Evolutionary conservation across 2,888 invertebrate species (phyloP), one percentile per base, ranked within the genome.

Genomic region (Formica aserva): DNA sequence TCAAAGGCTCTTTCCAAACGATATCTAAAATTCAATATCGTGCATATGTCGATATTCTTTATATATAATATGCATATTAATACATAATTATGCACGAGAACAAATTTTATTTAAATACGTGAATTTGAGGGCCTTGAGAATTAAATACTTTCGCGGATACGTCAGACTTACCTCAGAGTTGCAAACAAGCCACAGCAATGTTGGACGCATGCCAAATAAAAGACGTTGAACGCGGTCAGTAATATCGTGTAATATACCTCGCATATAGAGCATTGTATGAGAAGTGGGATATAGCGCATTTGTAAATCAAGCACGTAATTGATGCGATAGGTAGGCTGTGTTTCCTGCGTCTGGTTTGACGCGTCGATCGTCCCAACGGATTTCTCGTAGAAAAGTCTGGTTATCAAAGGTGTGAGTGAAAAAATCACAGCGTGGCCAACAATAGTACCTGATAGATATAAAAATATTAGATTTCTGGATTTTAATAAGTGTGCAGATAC

Each of bases 101-200:
- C 15, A 22, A 29, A 29, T 45, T 67, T 18, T 45, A 22, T 9
- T 41, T 45, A 26, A 67, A 2, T 67, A 15, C 38, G 15, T 38
- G 1, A 66, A 66, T 18, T 48, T 18, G 41, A 11, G 15, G 15
- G 22, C 1, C 6, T 22, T 66, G 15, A 29, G 18, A 11, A 18
- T 15, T 67, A 48, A 48, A 69, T 48, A 18, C 5, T 69, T 48
- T 48, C 41, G 6, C 13, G 2, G 18, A 41, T 69, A 1, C 13
- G 9, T 38, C 1, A 9, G n/a, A 74, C 75, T 65, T 29, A 65
- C 75, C 22, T 65, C 8, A 76, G 15, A 26, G 35, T 48, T 13
- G 48, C 76, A 26, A 76, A 65, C 13, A 76, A 52, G 13, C 35
- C 65, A 2, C 76, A 76, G 13, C 76, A 76, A 65, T 76, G 48